These are phyloP conservation scores for Zaprionus gabonicus DNA, from an alignment of 1,140 invertebrate genomes.

Conservation along the genomic window DNA sequence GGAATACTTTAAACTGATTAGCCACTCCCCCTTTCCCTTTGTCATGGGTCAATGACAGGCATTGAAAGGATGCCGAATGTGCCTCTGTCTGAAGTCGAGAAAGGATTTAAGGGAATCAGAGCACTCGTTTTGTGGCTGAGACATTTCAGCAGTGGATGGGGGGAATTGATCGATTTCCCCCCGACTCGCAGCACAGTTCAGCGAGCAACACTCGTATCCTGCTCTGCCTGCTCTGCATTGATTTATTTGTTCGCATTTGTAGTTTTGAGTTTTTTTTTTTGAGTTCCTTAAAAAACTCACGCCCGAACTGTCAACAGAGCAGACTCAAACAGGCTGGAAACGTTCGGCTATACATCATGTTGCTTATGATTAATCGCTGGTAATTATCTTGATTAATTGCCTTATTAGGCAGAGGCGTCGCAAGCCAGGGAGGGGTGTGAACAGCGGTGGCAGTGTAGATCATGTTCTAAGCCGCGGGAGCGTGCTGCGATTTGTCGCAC, in stretches of 20 bases:
- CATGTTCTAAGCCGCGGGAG: conserved; percentile 53
- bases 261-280: conserved; percentile 66
- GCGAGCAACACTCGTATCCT: conserved; percentile 53
- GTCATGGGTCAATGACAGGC: conserved; percentile 78
- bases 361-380: conserved; percentile 80
- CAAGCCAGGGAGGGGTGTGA: conserved; percentile 52
- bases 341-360: conserved; percentile 33
- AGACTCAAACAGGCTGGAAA: conserved; percentile 4
- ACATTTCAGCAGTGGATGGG: conserved; percentile 36
- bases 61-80: conserved; percentile 63
- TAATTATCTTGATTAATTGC: conserved; percentile 84
- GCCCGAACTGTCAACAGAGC: conserved; percentile 69
- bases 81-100: conserved; percentile 52
- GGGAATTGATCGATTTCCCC: conserved; percentile 50
- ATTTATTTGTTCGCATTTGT: conserved; percentile 72
- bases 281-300: conserved; percentile 51
- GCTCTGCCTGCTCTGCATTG: conserved; percentile 45
- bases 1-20: conserved; percentile 77
- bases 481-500: conserved; percentile 56
- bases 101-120: conserved; percentile 66
- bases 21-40: conserved; percentile 46
- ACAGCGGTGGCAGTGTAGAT: conserved; percentile 52
- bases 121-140: conserved; percentile 66
- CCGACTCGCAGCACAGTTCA: conserved; percentile 52
- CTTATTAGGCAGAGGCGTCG: conserved; percentile 67